phyloP scores from a whole-genome alignment of 1,140 invertebrate genomes.

The Araneus ventricosus region DNA sequence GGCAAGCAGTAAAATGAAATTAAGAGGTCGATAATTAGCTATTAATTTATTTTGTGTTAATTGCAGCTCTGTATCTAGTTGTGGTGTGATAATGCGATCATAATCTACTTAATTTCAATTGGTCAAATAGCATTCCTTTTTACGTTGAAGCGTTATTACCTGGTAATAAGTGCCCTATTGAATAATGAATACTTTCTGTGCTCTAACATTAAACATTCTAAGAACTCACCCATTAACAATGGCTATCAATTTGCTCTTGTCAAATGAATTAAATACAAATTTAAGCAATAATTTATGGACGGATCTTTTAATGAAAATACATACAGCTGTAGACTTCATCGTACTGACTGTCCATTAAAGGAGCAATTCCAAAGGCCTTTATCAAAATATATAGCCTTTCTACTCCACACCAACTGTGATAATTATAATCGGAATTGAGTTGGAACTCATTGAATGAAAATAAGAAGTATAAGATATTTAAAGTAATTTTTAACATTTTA shows the following conservation, averaged over 20 bases:
- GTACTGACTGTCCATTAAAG: neutral
- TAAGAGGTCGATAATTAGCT: constrained; percentile 18
- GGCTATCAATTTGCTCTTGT: neutral
- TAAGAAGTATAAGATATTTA: neutral
- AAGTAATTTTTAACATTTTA: neutral
- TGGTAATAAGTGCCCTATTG: neutral
- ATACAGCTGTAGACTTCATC: no score
- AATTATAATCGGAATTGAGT: neutral
- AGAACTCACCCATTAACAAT: neutral
- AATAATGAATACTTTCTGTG: neutral
- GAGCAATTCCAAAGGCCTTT: neutral
- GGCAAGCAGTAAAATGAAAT: constrained; percentile 9
- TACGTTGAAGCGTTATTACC: neutral
- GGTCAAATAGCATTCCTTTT: neutral
- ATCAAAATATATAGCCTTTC: neutral
- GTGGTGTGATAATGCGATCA: neutral
- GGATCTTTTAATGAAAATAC: no score
- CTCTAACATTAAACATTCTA: neutral
- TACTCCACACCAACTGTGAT: neutral
- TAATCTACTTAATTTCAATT: neutral
- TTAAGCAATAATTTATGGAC: neutral
- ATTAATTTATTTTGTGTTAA: constrained; percentile 40
- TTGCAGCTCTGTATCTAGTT: neutral
- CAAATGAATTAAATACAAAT: neutral
- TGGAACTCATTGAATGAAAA: neutral